Evolutionary conservation across 2,888 invertebrate genomes (phyloP).

Genomic region (Eumerus sabulonum): DNA sequence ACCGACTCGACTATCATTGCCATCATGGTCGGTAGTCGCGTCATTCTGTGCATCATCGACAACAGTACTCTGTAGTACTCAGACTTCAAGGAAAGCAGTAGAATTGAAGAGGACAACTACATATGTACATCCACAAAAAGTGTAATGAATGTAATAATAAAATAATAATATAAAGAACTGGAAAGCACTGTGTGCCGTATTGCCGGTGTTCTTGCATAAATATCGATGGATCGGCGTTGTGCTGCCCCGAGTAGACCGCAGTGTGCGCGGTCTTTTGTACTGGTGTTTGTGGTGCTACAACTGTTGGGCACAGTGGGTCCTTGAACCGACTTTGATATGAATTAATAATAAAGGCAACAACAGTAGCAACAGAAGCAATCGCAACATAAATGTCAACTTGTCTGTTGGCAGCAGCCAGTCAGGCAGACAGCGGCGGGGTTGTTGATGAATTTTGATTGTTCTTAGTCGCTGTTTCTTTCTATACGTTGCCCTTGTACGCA

Average conservation of each 20-base stretch:
- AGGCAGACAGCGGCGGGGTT: no score
- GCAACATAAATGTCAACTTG: slow-evolving; percentile 64
- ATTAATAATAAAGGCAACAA: slow-evolving; percentile 61
- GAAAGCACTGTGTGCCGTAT: slow-evolving; percentile 44
- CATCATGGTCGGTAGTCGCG: slow-evolving; percentile 34
- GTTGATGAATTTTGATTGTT: slow-evolving; percentile 50
- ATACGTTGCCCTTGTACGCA: background rate
- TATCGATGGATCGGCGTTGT: slow-evolving; percentile 51
- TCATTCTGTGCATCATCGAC: no score
- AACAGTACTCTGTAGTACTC: background rate
- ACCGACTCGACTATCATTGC: slow-evolving; percentile 57
- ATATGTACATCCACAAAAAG: no score
- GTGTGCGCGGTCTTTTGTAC: background rate
- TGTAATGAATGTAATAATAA: slow-evolving; percentile 2
- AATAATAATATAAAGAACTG: slow-evolving; percentile 8
- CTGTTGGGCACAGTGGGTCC: slow-evolving; percentile 59
- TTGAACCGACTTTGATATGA: slow-evolving; percentile 64
- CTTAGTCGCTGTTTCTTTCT: slow-evolving; percentile 8
- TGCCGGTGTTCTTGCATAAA: slow-evolving; percentile 55
- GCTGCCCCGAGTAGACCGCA: background rate
- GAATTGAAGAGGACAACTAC: no score
- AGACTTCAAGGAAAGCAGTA: no score
- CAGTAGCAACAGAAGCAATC: slow-evolving; percentile 31
- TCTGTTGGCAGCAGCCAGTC: slow-evolving; percentile 55
- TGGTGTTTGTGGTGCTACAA: background rate